These are phyloP conservation scores for Mus spretus DNA, from an alignment of 2,797 vertebrate species.

Conservation along the genomic window DNA sequence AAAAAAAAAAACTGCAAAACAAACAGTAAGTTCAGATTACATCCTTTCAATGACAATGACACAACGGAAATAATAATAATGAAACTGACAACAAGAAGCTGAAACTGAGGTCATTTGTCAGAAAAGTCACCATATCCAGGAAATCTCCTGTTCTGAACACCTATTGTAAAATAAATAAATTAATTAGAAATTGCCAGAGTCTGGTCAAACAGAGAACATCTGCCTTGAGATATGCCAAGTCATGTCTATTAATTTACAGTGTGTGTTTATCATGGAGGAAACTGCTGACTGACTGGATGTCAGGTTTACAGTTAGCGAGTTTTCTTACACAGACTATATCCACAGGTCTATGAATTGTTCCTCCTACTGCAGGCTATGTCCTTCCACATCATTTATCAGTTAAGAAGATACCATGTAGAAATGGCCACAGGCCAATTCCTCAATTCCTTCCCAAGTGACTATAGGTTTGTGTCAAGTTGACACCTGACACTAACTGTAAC, in stretches of 20 bases:
- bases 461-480: neutral
- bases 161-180: neutral
- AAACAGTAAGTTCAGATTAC: neutral
- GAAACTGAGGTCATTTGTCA: slow-evolving; percentile 37
- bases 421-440: neutral
- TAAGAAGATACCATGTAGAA: neutral
- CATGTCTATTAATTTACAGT: neutral
- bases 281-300: neutral
- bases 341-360: neutral
- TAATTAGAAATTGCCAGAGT: neutral
- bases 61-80: neutral
- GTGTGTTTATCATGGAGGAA: neutral
- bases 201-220: neutral
- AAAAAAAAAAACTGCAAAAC: slow-evolving; percentile 34
- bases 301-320: neutral
- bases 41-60: neutral
- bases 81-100: neutral
- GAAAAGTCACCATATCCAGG: slow-evolving; percentile 31
- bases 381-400: neutral
- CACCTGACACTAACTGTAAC: neutral
- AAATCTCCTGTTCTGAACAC: slow-evolving; percentile 52
- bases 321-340: neutral
- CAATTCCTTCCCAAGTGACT: neutral
- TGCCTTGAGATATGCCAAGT: neutral
- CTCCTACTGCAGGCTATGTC: neutral